Evolutionary conservation across 2,113 vertebrate genomes (phyloP), one percentile per base, ranked within the genome.

Genomic region (Motacilla tschutschensis): DNA sequence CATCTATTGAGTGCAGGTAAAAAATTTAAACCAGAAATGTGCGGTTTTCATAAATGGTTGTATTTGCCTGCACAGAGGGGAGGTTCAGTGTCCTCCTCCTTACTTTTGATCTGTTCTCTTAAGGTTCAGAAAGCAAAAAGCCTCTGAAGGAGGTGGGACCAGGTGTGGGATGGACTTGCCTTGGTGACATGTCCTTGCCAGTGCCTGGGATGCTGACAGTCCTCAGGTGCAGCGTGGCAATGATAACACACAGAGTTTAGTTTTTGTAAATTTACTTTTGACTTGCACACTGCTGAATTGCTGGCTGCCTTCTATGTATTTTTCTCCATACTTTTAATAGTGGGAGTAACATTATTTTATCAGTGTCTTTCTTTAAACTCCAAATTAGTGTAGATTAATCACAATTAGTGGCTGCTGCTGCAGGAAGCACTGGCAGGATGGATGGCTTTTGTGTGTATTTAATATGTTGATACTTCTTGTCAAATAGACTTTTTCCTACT

Each of bases 381-480:
- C 38, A 76, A 75, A 67, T 93, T 44, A 54, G 54, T 51, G 38
- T 74, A 65, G 79, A 88, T 91, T 80, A 85, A 69, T 83, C 63
- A 40, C 58, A 79, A 75, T 88, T 87, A 87, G 78, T 59, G 73
- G 57, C 19, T 63, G 66, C 62, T 89, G 69, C 85, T 85, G 77
- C 64, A 91, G 77, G 74, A 65, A 79, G 54, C 70, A 6, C 62
- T 75, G 28, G 6, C 11, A 78, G 62, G 83, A 85, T 76, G 70
- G 66, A 73, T 88, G 74, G 71, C 66, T 67, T 87, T 63, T 79
- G 65, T 87, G 88, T 85, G 81, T 77, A 63, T 81, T 87, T 82
- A 74, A 73, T 89, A 66, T 75, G 70, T 89, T 89, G 78, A 54
- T 95, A 38, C 69, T 89, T 80, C 69, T 85, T 78, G 63, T 84